phyloP scores from a whole-genome alignment of 2,113 vertebrate species.

The Chaenocephalus aceratus region DNA sequence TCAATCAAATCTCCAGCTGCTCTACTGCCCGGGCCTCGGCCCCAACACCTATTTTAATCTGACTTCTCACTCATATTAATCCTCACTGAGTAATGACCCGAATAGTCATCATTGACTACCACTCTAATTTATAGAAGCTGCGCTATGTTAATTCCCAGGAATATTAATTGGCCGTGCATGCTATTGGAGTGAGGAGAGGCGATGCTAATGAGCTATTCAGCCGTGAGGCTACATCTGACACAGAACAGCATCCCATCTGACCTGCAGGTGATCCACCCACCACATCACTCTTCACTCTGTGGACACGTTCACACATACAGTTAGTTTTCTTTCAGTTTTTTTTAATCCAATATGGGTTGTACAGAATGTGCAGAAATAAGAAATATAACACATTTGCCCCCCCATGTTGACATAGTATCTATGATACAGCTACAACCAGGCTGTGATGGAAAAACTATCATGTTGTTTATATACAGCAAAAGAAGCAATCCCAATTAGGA shows the following conservation, averaged over 20 bases:
- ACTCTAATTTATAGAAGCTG: constrained; percentile 19
- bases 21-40: not conserved
- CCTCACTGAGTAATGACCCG: constrained; percentile 7
- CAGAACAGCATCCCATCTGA: not conserved
- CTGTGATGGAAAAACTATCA: not conserved
- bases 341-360: not conserved
- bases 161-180: not conserved
- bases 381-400: too few species aligned
- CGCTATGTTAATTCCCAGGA: not conserved
- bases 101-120: constrained; percentile 20
- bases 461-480: too few species aligned
- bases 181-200: not conserved
- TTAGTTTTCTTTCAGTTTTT: not conserved
- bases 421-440: not conserved
- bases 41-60: not conserved
- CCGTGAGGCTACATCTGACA: not conserved
- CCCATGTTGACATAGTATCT: too few species aligned
- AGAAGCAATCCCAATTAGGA: too few species aligned
- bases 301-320: not conserved
- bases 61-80: constrained; percentile 29
- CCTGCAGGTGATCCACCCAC: not conserved
- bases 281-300: too few species aligned
- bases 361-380: not conserved
- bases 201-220: not conserved
- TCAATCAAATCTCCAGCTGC: constrained; percentile 14